A percentile compares a stretch with the other conserved stretches of the same genome.
Evolutionary conservation across 2,113 vertebrate species (phyloP).

Genomic region (Terrapene triunguis): DNA sequence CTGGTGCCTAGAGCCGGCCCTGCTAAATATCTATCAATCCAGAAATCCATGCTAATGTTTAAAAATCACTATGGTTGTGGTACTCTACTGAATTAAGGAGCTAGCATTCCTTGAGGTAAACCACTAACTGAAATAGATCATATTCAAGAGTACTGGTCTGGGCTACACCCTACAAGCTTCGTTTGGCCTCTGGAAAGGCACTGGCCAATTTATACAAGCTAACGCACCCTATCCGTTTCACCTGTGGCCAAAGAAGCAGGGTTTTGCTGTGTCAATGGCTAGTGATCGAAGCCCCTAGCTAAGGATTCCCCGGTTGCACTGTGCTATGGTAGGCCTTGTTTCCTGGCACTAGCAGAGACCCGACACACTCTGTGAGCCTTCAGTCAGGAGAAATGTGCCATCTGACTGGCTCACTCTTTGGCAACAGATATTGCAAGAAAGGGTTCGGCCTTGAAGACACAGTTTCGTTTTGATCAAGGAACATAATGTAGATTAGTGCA

Average conservation of each 20-base stretch:
- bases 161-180: conserved; percentile 22
- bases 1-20: too few relatives aligned
- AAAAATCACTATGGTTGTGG: conserved; percentile 26
- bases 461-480: not conserved
- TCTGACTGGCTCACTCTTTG: not conserved
- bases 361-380: rapidly evolving
- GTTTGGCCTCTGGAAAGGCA: not conserved
- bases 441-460: not conserved
- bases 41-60: not conserved
- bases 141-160: conserved; percentile 8
- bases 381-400: not conserved
- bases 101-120: conserved; percentile 53
- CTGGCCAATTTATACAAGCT: not conserved
- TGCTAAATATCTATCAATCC: not conserved
- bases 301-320: rapidly evolving
- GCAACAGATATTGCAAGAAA: not conserved
- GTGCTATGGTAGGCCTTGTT: not conserved
- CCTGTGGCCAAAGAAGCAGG: not conserved
- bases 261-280: not conserved
- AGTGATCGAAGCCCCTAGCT: not conserved
- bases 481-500: not conserved
- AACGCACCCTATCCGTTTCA: not conserved
- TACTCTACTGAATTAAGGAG: conserved; percentile 6
- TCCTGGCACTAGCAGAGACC: not conserved
- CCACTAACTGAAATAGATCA: conserved; percentile 36